Conservation (phyloP, 2,888 invertebrate genomes). For the Bembecia ichneumoniformis region DNA sequence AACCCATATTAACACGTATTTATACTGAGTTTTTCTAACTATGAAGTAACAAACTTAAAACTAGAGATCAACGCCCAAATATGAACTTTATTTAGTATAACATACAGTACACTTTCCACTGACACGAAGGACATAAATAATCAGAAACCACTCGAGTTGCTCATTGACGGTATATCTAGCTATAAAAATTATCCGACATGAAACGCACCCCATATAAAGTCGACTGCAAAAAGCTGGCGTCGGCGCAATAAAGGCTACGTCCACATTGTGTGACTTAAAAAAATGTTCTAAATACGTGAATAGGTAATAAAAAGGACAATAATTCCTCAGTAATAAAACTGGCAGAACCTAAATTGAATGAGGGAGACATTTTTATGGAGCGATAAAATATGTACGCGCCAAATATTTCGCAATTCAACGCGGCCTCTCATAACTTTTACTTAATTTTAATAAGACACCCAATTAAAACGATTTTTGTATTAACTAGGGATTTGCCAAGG, state of each 20-base stretch:
- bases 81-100: no score
- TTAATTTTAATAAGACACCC: not conserved
- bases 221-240: not conserved
- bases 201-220: not conserved
- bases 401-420: conserved; percentile 1
- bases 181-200: not conserved
- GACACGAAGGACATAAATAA: no score
- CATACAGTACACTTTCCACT: no score
- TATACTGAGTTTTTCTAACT: no score
- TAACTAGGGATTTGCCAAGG: no score
- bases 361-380: conserved; percentile 46
- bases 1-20: no score
- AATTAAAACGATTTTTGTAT: no score
- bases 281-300: not conserved
- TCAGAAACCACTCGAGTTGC: no score
- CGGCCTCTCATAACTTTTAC: not conserved
- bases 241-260: conserved; percentile 24
- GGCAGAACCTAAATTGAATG: conserved; percentile 40
- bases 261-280: conserved; percentile 18
- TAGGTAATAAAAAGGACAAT: conserved; percentile 39
- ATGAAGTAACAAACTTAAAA: no score
- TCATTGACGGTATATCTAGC: no score
- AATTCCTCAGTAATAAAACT: conserved; percentile 39
- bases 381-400: conserved; percentile 37
- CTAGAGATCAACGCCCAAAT: no score